Evolutionary conservation across 2,888 invertebrate species (phyloP).

Genomic region (Nymphalis urticae): DNA sequence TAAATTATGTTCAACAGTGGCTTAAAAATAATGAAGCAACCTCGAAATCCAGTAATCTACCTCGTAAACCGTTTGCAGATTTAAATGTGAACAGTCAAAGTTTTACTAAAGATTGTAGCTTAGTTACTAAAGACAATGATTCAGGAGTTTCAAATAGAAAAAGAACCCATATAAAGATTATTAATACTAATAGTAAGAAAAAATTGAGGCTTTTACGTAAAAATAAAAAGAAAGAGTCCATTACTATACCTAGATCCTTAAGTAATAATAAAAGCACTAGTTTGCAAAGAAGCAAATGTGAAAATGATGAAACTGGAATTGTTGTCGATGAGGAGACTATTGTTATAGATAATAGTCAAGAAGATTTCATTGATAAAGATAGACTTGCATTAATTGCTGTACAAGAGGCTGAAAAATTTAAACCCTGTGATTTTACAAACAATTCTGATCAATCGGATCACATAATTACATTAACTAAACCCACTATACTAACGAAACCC

Average conservation of each 20-base stretch:
- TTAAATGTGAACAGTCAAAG: constrained; percentile 53
- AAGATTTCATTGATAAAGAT: constrained; percentile 61
- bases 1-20: constrained; percentile 64
- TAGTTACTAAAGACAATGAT: constrained; percentile 16
- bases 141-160: constrained; percentile 16
- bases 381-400: constrained; percentile 61
- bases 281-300: constrained; percentile 40
- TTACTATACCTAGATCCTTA: constrained; percentile 14
- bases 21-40: constrained; percentile 52
- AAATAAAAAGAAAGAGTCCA: constrained; percentile 33
- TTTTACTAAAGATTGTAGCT: constrained; percentile 16
- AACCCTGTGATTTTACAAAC: neutral
- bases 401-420: constrained; percentile 51
- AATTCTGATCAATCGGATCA: neutral
- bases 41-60: constrained; percentile 36
- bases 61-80: constrained; percentile 63
- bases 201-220: constrained; percentile 23
- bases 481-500: constrained; percentile 5
- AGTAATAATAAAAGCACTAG: constrained; percentile 22
- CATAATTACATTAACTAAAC: neutral
- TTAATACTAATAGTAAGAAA: constrained; percentile 12
- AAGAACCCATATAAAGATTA: constrained; percentile 30
- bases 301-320: constrained; percentile 61
- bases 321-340: constrained; percentile 58
- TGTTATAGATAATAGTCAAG: constrained; percentile 60